phyloP scores from a whole-genome alignment of 2,888 invertebrate species.

The Lithophane semibrunnea region DNA sequence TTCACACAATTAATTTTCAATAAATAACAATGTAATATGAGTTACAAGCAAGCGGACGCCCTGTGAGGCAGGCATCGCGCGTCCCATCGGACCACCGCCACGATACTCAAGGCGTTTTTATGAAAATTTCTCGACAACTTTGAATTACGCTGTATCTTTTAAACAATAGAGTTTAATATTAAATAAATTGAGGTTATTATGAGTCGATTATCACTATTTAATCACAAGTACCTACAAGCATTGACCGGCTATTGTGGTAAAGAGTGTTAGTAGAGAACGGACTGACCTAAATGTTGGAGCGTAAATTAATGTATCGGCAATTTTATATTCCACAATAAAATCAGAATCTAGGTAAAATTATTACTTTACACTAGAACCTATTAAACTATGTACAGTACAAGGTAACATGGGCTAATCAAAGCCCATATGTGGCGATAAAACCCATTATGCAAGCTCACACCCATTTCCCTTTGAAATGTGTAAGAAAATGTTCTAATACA shows the following conservation, averaged over 20 bases:
- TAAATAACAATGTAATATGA: slow-evolving; percentile 82
- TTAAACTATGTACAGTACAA: slow-evolving; percentile 43
- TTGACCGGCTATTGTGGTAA: slow-evolving; percentile 35
- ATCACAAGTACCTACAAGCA: slow-evolving; percentile 14
- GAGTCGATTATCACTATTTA: slow-evolving; percentile 35
- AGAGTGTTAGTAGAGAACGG: slow-evolving; percentile 28
- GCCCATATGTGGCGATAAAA: slow-evolving; percentile 61
- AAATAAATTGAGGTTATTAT: slow-evolving; percentile 33
- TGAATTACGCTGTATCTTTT: slow-evolving; percentile 51
- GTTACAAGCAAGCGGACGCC: slow-evolving; percentile 73
- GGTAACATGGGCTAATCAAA: slow-evolving; percentile 55
- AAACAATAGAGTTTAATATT: slow-evolving; percentile 55
- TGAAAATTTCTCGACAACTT: slow-evolving; percentile 55
- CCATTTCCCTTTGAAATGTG: slow-evolving; percentile 50
- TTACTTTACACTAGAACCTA: slow-evolving; percentile 45
- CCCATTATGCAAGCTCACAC: slow-evolving; percentile 58
- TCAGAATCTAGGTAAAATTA: slow-evolving; percentile 44
- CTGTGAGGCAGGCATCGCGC: slow-evolving; percentile 77
- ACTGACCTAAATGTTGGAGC: slow-evolving; percentile 44
- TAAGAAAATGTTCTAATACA: slow-evolving; percentile 53
- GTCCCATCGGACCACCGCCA: slow-evolving; percentile 78
- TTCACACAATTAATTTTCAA: slow-evolving; percentile 86
- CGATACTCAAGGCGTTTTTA: slow-evolving; percentile 66
- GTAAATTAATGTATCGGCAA: slow-evolving; percentile 43
- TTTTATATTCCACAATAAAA: slow-evolving; percentile 50